phyloP scores from a whole-genome alignment of 2,113 vertebrate species.

The Amazona vittata region DNA sequence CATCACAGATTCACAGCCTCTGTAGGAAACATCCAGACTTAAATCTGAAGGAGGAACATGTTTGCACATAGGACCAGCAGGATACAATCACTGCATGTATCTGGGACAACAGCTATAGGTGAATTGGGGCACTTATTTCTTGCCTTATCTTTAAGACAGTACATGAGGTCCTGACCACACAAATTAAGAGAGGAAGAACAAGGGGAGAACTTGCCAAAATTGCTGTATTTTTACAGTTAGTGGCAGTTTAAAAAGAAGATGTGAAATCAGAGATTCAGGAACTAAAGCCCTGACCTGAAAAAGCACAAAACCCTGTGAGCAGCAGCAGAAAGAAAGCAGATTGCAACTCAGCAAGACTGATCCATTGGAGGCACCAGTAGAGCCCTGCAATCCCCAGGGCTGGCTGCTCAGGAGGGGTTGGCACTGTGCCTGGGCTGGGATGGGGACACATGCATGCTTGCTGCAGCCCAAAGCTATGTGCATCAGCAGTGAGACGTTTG shows the following conservation, averaged over 20 bases:
- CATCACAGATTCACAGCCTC: background rate
- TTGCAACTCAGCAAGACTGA: background rate
- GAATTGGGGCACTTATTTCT: background rate
- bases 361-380: background rate
- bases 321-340: background rate
- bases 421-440: accelerated
- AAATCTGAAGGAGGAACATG: background rate
- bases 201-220: background rate
- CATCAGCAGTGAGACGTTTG: accelerated
- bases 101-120: background rate
- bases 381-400: background rate
- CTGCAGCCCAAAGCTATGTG: background rate
- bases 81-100: background rate
- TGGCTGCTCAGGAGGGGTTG: background rate
- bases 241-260: background rate
- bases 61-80: background rate
- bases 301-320: background rate
- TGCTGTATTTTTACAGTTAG: background rate
- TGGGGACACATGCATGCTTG: background rate
- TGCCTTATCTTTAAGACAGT: background rate
- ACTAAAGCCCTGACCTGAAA: background rate
- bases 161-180: background rate
- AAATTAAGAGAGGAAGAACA: background rate
- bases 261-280: background rate
- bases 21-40: background rate